These are phyloP conservation scores for human DNA, from an alignment of 2,113 vertebrate species.

Conservation along the genomic window GRCh38 chr9:19429501-19430000, in stretches of 20 bases:
- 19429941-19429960: background rate
- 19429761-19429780: background rate
- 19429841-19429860: background rate
- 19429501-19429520: too few relatives aligned
- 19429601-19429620: too few relatives aligned
- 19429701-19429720: background rate
- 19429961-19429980: background rate
- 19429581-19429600: too few relatives aligned
- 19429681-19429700: background rate
- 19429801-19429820: background rate
- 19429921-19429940: background rate
- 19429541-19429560: too few relatives aligned
- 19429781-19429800: background rate
- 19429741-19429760: background rate
- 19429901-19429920: background rate
- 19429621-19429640: background rate
- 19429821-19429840: background rate
- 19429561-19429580: too few relatives aligned
- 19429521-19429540: too few relatives aligned
- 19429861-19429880: background rate
- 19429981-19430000: background rate
- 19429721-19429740: too few relatives aligned
- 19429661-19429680: background rate
- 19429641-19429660: conserved; percentile 12
- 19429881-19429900: background rate